A percentile compares a stretch with the other conserved stretches of the same genome.
Conservation (phyloP, 2,888 invertebrate species). For the Dasypolia templi region DNA sequence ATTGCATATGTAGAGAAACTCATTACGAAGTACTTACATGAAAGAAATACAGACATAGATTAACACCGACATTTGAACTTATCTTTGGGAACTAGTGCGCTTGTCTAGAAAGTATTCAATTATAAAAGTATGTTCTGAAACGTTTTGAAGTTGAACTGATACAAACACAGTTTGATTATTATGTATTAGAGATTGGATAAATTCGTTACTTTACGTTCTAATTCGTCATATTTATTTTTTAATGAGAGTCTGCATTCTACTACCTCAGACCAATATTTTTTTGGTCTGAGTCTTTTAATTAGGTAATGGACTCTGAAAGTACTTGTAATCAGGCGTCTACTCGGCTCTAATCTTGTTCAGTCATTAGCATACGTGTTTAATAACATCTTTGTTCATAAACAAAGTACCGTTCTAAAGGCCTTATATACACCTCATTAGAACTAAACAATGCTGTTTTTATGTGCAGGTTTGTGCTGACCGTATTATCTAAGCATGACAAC, state of each 20-base stretch:
- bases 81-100: constrained; percentile 34
- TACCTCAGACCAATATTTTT: no score
- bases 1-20: constrained; percentile 30
- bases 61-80: constrained; percentile 18
- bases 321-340: constrained; percentile 33
- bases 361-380: constrained; percentile 59
- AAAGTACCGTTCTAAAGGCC: constrained; percentile 40
- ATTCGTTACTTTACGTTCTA: background rate
- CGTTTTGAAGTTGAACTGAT: constrained; percentile 21
- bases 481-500: constrained; percentile 38
- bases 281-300: constrained; percentile 1
- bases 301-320: constrained; percentile 27
- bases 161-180: constrained; percentile 27
- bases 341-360: constrained; percentile 53
- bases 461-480: constrained; percentile 33
- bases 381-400: constrained; percentile 52
- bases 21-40: background rate
- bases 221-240: background rate
- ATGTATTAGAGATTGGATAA: constrained; percentile 34
- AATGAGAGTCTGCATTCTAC: no score
- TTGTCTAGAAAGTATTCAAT: constrained; percentile 23
- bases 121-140: constrained; percentile 15
- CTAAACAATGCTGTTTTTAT: constrained; percentile 51
- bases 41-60: constrained; percentile 16
- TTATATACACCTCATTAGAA: constrained; percentile 45